Evolutionary conservation across 2,113 vertebrate genomes (phyloP).

Genomic region (Bufo bufo): DNA sequence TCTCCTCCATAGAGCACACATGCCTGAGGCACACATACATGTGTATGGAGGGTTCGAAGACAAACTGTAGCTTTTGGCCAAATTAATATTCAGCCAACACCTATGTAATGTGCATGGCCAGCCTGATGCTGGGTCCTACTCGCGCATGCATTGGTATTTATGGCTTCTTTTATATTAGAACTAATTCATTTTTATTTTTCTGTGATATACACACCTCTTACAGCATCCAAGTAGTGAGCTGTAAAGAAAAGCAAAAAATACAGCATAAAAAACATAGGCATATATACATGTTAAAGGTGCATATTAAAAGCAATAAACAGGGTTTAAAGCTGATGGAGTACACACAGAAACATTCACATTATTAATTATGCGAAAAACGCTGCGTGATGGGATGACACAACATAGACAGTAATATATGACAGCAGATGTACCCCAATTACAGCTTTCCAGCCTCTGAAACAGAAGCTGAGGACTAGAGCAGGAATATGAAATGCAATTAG

Average conservation of each 20-base stretch:
- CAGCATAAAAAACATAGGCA: background rate
- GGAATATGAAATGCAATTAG: slow-evolving; percentile 3
- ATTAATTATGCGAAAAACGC: background rate
- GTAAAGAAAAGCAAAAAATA: slow-evolving; percentile 62
- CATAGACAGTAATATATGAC: background rate
- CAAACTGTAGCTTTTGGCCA: too few species aligned
- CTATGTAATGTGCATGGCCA: too few species aligned
- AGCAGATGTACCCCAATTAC: slow-evolving; percentile 23
- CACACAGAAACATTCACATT: background rate
- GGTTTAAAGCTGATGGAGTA: background rate
- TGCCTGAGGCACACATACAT: too few species aligned
- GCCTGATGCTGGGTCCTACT: background rate
- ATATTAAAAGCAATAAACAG: background rate
- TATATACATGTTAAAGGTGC: background rate
- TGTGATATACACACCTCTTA: slow-evolving; percentile 71
- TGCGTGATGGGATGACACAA: slow-evolving; percentile 2
- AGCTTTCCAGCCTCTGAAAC: background rate
- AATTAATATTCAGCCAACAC: too few species aligned
- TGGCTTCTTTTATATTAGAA: background rate
- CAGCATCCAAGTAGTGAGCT: slow-evolving; percentile 81
- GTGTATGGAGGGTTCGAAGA: too few species aligned
- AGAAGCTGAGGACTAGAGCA: background rate
- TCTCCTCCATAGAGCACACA: too few species aligned
- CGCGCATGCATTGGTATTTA: background rate
- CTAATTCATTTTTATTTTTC: background rate